Base-by-base conservation (phyloP, 2,888 invertebrate genomes). In the Anorthoa munda region DNA sequence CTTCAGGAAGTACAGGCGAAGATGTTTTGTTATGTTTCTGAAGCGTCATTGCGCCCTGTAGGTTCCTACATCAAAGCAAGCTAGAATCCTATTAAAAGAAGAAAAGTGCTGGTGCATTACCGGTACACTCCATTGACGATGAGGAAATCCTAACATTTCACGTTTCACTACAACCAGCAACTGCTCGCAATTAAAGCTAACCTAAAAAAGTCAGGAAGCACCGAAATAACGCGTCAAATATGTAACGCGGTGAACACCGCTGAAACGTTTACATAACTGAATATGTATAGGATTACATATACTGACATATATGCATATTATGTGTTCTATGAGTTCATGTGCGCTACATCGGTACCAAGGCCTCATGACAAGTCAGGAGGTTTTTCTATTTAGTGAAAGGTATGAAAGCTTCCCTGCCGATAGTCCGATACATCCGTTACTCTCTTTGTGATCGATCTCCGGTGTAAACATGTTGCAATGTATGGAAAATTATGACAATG, bases 201-300 rank as follows among this genome's bases (percentile, higher is more conserved):
- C 78, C 86, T 75, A 81, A 83, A 85, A 83, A 85, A 83, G 60
- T 72, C 70, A 81, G 86, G 85, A 85, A 85, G 75, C 66, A 72
- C 76, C 65, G 55, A 81, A 86, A 81, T 79, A 81, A 75, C 75
- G 56, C 71, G 70, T 73, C 56, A 67, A 74, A 66, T 70, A 74
- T 72, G 64, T 56, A 81, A 65, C 66, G 75, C 78, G 53, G 67
- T 83, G 80, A 60, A 83, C 82, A 82, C 71, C 31, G 26, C 67
- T 60, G 69, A 79, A 77, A 69, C 31, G 48, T 51, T 79, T 69
- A 72, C 71, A 61, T 67, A 75, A 83, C 82, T 65, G 31, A 51
- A 58, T 31, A 55, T 23, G 31, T 61, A 61, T 61, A 39, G n/a
- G n/a, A 31, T 60, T 21, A 51, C 39, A 21, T 17, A 17, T 46